phyloP scores from a whole-genome alignment of 2,888 invertebrate species.

The Acanthosepion lycidas region DNA sequence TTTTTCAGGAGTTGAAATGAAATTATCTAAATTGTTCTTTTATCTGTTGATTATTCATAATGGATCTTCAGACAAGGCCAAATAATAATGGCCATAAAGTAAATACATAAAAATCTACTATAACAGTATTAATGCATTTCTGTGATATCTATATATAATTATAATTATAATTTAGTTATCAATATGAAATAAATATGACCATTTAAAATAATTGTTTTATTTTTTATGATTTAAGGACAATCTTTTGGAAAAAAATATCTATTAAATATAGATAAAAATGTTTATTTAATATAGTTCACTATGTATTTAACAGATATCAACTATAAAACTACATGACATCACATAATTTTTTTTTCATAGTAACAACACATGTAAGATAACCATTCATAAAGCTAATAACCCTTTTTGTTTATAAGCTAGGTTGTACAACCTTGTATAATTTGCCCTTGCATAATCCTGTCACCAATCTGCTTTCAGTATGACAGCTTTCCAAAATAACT shows the following conservation, averaged over 20 bases:
- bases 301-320: neutral
- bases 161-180: neutral
- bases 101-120: neutral
- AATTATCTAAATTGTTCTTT: conserved; percentile 33
- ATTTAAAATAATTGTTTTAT: neutral
- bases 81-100: neutral
- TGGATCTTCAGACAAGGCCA: neutral
- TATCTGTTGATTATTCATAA: conserved; percentile 8
- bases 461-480: conserved; percentile 33
- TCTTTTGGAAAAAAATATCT: neutral
- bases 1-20: neutral
- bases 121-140: conserved; percentile 9
- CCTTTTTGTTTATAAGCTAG: conserved; percentile 33
- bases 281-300: neutral
- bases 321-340: conserved; percentile 15
- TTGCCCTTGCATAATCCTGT: conserved; percentile 33
- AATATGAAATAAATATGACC: conserved; percentile 9
- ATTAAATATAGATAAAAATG: neutral
- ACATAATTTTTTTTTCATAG: neutral
- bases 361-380: neutral
- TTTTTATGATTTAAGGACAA: conserved; percentile 20
- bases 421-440: conserved; percentile 33
- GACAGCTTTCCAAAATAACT: conserved; percentile 33
- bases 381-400: neutral
- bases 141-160: conserved; percentile 21